Evolutionary conservation across 1,140 invertebrate genomes (phyloP), one percentile per base, ranked within the genome.

Genomic region (Adelges cooleyi): DNA sequence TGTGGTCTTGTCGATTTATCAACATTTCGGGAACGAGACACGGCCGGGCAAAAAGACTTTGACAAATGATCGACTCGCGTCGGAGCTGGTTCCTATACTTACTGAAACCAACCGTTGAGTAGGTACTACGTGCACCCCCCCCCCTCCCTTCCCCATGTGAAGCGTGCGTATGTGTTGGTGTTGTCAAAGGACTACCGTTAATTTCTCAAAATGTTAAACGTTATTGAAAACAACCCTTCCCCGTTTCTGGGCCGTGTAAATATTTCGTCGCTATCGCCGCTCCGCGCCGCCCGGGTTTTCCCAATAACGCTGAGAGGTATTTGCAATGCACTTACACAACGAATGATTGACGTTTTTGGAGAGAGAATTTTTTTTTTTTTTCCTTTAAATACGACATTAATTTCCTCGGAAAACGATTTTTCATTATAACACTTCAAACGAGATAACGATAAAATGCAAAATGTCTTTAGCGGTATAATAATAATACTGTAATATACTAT

Each of bases 171-270:
- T 38, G 20, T 42, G 15, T 42, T 25, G 13, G 40, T 27, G 53
- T 56, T 56, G 53, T 56, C 40, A 56, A 56, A 56, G 53, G 53
- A 22, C 53, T 56, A 56, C 53, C 53, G 53, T 56, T 56, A 56
- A 56, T 56, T 56, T 56, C 53, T 56, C 53, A 56, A 56, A 56
- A 56, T 56, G 53, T 56, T 56, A 56, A 56, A 56, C 53, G 53
- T 56, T 56, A 56, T 56, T 56, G 53, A 56, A 56, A 56, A 56
- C 53, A 56, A 44, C 53, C 53, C 53, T 56, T 44, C 53, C 53
- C 23, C n/a, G 53, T 56, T n/a, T 25, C 11, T 33, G 11, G 15
- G 13, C n/a, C 38, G 33, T 54, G 33, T 54, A 54, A 54, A 54
- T 54, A 54, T 54, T 54, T 54, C 52, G n/a, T n/a, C n/a, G 33